Evolutionary conservation across 1,140 invertebrate species (phyloP), one percentile per base, ranked within the genome.

Genomic region (Philotrypesis tridentata): DNA sequence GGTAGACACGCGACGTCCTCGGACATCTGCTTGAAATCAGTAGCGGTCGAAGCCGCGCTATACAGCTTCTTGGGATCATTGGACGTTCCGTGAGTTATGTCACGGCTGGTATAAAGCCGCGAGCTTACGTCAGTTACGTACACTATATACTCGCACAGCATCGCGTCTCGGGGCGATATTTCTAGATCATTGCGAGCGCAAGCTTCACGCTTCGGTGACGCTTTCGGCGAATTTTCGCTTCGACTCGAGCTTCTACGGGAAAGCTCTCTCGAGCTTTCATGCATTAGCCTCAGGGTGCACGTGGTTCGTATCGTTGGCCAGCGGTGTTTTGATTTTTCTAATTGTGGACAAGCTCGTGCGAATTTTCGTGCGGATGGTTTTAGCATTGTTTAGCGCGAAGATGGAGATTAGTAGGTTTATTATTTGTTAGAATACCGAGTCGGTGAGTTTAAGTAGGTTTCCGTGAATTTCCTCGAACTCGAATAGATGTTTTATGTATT

Each of bases 131-230:
- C 85, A 88, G 73, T 85, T 85, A 83, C 27, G 48, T 25, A 67
- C 37, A n/a, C 84, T 3, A 85, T 78, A 85, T 82, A 86, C 77
- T 61, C 74, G 65, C 23, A 61, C 37, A 85, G 31, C 74, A 76
- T 43, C 23, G 23, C 27, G 82, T 70, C 84, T 82, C 65, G 80
- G n/a, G 60, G 80, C 80, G 88, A 87, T 88, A 89, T 89, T 89
- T 88, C 87, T 89, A 89, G 88, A 88, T 85, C 88, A 63, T 74
- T n/a, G n/a, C 72, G 37, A 80, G 78, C 82, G 25, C 48, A 21
- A 43, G 48, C 48, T 55, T 29, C 17, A 17, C 29, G 37, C 37
- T 85, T 84, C 84, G 84, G 82, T 84, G 84, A 77, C 80, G 43
- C 37, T 67, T 48, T 79, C 11, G 70, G 70, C 68, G 48, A 61